Conservation (phyloP, 2,113 vertebrate species). For the Misgurnus anguillicaudatus region DNA sequence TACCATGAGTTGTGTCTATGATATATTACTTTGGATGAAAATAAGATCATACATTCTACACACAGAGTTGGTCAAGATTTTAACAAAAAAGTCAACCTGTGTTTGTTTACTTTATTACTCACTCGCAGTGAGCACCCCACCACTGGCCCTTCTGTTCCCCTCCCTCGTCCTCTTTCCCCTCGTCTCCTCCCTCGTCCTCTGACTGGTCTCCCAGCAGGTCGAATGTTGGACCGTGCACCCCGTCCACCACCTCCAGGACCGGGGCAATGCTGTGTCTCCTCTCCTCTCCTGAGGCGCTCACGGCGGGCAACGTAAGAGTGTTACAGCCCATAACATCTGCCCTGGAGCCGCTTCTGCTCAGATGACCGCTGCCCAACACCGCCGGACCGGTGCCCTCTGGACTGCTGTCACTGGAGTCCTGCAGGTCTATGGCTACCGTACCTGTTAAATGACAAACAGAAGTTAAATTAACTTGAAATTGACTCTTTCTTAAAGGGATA, state of each 20-base stretch:
- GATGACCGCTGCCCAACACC: constrained; percentile 31
- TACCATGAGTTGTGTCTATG: too few relatives aligned
- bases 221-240: constrained; percentile 72
- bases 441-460: constrained; percentile 60
- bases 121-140: constrained; percentile 78
- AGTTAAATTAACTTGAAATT: too few relatives aligned
- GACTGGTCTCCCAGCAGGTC: constrained; percentile 83
- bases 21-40: too few relatives aligned
- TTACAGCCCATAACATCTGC: constrained; percentile 66
- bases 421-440: constrained; percentile 81
- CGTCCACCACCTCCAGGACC: constrained; percentile 79
- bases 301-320: constrained; percentile 71
- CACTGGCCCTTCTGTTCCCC: constrained; percentile 69
- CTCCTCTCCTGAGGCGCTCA: constrained; percentile 66
- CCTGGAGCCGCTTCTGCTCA: constrained; percentile 65
- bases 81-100: too few relatives aligned
- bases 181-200: constrained; percentile 78
- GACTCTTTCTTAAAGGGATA: too few relatives aligned
- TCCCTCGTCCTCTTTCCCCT: constrained; percentile 75
- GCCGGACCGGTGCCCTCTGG: constrained; percentile 68
- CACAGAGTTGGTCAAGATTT: too few relatives aligned
- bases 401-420: constrained; percentile 77
- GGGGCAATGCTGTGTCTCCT: constrained; percentile 80
- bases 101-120: constrained; percentile 33
- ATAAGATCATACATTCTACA: too few relatives aligned